Evolutionary conservation across 1,140 invertebrate species (phyloP).

Genomic region (Heliothis subflexa): DNA sequence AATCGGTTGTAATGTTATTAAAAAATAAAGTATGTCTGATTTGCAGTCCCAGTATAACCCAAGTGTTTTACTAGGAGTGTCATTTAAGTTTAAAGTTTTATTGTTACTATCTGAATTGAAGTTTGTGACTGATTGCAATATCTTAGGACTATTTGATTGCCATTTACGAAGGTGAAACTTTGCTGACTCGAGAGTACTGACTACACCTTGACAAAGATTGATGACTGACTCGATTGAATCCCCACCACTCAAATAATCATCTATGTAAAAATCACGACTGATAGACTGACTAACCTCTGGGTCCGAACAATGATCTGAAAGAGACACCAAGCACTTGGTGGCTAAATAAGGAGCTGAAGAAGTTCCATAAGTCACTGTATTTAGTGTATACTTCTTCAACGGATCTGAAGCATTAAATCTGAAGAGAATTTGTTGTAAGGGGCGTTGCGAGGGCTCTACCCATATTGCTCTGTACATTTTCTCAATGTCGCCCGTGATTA

Average conservation of each 20-base stretch:
- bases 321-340: constrained; percentile 6
- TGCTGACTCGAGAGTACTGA: constrained; percentile 4
- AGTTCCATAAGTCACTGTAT: constrained; percentile 31
- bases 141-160: neutral
- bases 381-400: constrained; percentile 25
- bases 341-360: constrained; percentile 3
- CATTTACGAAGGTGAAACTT: constrained; percentile 12
- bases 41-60: too few relatives aligned
- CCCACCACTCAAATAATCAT: constrained; percentile 13
- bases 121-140: constrained; percentile 8
- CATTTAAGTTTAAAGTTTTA: too few relatives aligned
- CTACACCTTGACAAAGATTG: neutral
- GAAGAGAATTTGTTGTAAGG: constrained; percentile 20
- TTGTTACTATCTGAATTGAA: too few relatives aligned
- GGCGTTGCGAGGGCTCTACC: constrained; percentile 21
- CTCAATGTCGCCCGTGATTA: constrained; percentile 20
- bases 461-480: constrained; percentile 10
- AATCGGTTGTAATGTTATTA: constrained; percentile 12
- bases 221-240: constrained; percentile 5
- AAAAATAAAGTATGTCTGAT: neutral
- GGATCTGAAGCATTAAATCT: constrained; percentile 20
- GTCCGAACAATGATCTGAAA: neutral
- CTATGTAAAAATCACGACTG: constrained; percentile 20
- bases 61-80: too few relatives aligned
- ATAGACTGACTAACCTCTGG: neutral